phyloP scores from a whole-genome alignment of 2,113 vertebrate genomes.

The Girardinichthys multiradiatus region DNA sequence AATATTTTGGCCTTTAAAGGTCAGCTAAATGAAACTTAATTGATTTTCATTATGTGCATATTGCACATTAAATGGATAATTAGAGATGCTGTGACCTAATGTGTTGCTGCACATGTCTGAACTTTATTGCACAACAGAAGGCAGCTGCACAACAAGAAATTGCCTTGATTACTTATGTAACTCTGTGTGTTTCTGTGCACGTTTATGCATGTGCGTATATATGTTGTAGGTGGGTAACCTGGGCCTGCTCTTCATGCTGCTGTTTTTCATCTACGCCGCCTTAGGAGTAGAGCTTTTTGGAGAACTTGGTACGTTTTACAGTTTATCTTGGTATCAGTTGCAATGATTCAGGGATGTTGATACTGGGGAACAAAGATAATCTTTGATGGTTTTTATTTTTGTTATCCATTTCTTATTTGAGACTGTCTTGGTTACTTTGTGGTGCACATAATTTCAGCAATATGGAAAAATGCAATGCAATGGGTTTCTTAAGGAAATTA shows the following conservation, averaged over 20 bases:
- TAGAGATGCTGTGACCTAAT: background rate
- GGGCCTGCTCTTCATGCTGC: constrained; percentile 97
- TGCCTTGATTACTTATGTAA: background rate
- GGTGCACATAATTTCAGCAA: too few relatives aligned
- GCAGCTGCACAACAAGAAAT: too few relatives aligned
- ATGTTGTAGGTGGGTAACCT: constrained; percentile 94
- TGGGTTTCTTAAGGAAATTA: too few relatives aligned
- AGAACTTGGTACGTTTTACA: constrained; percentile 89
- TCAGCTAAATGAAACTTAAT: background rate
- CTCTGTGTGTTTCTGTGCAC: background rate
- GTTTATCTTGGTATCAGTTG: background rate
- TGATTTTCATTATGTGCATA: background rate
- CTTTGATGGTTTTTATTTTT: too few relatives aligned
- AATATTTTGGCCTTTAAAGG: background rate
- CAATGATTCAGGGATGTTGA: background rate
- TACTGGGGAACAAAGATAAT: too few relatives aligned
- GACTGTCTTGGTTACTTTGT: too few relatives aligned
- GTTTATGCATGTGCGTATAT: constrained; percentile 15
- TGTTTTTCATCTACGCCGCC: constrained; percentile 99
- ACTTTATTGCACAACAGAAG: background rate
- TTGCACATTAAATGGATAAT: background rate
- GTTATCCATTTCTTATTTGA: too few relatives aligned
- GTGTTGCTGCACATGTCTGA: background rate
- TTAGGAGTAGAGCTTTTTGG: constrained; percentile 98
- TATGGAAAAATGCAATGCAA: too few relatives aligned